Evolutionary conservation across 2,113 vertebrate genomes (phyloP).

Genomic region (Engystomops pustulosus): DNA sequence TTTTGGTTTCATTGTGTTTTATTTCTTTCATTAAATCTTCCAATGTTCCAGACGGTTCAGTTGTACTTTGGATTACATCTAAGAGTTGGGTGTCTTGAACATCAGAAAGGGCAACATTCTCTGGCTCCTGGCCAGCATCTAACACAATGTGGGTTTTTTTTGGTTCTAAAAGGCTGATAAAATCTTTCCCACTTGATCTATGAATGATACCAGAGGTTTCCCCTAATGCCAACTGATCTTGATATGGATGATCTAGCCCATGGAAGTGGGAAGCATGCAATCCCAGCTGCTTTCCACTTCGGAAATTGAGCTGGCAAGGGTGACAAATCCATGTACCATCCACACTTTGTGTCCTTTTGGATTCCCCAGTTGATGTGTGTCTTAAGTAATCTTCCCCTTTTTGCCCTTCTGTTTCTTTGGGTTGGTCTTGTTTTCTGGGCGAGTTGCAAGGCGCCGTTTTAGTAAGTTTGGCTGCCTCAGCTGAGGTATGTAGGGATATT

Average conservation of each 20-base stretch:
- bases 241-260: conserved; percentile 59
- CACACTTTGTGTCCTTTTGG: conserved; percentile 5
- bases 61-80: conserved; percentile 31
- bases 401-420: conserved; percentile 56
- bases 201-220: conserved; percentile 58
- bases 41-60: conserved; percentile 44
- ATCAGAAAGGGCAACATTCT: conserved; percentile 42
- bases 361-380: conserved; percentile 31
- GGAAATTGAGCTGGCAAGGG: conserved; percentile 69
- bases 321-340: conserved; percentile 70
- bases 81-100: conserved; percentile 9
- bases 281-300: conserved; percentile 61
- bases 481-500: conserved; percentile 77
- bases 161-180: conserved; percentile 74
- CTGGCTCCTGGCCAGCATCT: conserved; percentile 51
- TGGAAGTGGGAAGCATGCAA: conserved; percentile 65
- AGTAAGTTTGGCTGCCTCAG: conserved; percentile 66
- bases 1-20: conserved; percentile 34
- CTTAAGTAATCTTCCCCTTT: conserved; percentile 54
- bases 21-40: conserved; percentile 31
- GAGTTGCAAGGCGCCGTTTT: conserved; percentile 61
- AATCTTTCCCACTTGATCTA: conserved; percentile 64
- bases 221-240: conserved; percentile 39
- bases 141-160: conserved; percentile 59
- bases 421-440: conserved; percentile 69